Evolutionary conservation across 2,113 vertebrate species (phyloP).

Genomic region (Trogon melanurus): DNA sequence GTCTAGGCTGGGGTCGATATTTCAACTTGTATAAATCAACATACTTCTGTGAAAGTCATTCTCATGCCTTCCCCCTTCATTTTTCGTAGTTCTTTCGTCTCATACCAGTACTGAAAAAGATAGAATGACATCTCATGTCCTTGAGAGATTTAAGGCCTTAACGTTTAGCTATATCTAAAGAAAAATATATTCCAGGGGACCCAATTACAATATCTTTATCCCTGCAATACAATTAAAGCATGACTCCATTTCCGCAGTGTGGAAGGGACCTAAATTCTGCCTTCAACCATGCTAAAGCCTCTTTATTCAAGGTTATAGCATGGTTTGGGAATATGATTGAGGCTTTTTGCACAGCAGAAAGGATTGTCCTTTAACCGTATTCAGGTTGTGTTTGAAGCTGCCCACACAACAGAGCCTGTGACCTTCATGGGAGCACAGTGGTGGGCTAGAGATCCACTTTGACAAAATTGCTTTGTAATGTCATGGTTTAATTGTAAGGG

Average conservation of each 20-base stretch:
- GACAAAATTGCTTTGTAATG: not conserved
- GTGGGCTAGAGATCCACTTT: not conserved
- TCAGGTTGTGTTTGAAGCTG: not conserved
- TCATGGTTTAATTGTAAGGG: constrained; percentile 24
- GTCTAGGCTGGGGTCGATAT: not conserved
- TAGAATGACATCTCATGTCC: not conserved
- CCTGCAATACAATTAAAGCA: constrained; percentile 46
- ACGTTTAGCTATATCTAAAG: not conserved
- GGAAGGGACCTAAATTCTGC: constrained; percentile 47
- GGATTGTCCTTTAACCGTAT: constrained; percentile 2
- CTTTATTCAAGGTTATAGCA: constrained; percentile 58
- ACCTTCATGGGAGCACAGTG: not conserved
- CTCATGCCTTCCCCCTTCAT: not conserved
- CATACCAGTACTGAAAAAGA: not conserved
- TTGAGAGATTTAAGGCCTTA: constrained; percentile 34
- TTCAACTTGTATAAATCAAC: not conserved
- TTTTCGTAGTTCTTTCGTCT: constrained; percentile 13
- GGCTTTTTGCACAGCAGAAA: constrained; percentile 22
- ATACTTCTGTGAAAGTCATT: not conserved
- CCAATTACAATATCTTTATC: constrained; percentile 43
- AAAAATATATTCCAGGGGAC: constrained; percentile 5
- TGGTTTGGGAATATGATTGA: constrained; percentile 36
- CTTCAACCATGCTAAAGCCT: constrained; percentile 48
- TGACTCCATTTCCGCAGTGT: not conserved
- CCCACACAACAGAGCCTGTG: not conserved